Conservation (phyloP, 2,888 invertebrate species). For the Choristoneura rosaceana region DNA sequence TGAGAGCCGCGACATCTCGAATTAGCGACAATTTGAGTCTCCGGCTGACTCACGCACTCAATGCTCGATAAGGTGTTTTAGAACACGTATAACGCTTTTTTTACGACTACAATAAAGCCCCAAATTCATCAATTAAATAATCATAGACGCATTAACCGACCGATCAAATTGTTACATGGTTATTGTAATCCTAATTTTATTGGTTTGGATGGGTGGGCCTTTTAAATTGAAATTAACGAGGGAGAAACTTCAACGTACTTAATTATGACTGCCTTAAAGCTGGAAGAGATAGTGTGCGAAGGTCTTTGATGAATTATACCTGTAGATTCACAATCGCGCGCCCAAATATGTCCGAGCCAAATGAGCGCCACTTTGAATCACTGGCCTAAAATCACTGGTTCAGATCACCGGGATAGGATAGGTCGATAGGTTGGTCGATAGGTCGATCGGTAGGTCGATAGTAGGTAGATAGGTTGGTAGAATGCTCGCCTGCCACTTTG, state of each 20-base stretch:
- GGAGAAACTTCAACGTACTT: conserved; percentile 9
- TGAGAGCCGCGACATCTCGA: conserved; percentile 77
- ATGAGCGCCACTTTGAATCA: no score
- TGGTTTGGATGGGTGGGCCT: background rate
- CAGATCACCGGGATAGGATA: no score
- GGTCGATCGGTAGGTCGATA: no score
- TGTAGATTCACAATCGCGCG: no score
- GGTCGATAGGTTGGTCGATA: no score
- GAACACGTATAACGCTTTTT: conserved; percentile 6
- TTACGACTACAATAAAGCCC: conserved; percentile 1
- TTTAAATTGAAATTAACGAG: conserved; percentile 25
- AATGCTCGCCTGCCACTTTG: no score
- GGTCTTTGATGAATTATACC: no score
- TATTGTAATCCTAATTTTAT: conserved; percentile 16
- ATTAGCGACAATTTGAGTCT: conserved; percentile 83
- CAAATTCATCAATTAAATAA: conserved; percentile 14
- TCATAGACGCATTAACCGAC: conserved; percentile 7
- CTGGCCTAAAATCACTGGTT: no score
- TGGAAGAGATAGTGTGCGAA: conserved; percentile 17
- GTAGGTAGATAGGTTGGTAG: no score
- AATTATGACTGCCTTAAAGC: background rate
- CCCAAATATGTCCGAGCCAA: no score
- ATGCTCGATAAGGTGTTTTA: conserved; percentile 22
- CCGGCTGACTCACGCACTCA: conserved; percentile 73
- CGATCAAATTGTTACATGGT: conserved; percentile 13